Evolutionary conservation across 2,888 invertebrate species (phyloP), one percentile per base, ranked within the genome.

Genomic region (Drosophila mimica): DNA sequence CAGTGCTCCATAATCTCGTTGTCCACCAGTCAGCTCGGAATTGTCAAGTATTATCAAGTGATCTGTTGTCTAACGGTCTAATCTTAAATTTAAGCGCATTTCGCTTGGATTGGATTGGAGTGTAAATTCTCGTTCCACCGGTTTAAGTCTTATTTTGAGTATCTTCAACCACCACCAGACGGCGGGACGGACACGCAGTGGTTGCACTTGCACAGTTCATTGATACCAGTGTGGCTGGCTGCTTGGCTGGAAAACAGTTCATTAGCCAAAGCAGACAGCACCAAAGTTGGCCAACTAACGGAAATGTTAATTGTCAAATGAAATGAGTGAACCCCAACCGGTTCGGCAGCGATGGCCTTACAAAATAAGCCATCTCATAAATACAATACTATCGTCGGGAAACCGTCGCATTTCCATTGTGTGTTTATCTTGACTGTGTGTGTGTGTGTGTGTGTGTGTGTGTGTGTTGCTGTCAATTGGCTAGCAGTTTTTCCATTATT

Each of bases 281-380:
- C 81, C 81, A 85, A 89, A 83, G 87, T 89, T 89, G 89, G 89
- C 85, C 89, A 89, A 80, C 79, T 89, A 89, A 89, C 89, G 89
- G 89, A 89, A 90, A 87, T 88, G 89, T 85, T 89, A 89, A 90
- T 89, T 90, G 89, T 84, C 88, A 86, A 87, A 82, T 80, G 83
- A 82, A 85, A 76, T 74, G 82, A 83, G 76, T 76, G 77, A 79
- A 67, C 70, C 68, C 69, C 57, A 82, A 86, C 83, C 84, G 87
- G 87, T 86, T 79, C 68, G 31, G n/a, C 65, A 68, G 49, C 68
- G 67, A 62, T 58, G 67, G 72, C 60, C 88, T 86, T 86, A 86
- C 88, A 88, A 86, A 86, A 86, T 86, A 83, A 86, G 83, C 77
- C 83, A 88, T 83, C 85, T 88, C 83, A 86, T 86, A 88, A 86